phyloP scores from a whole-genome alignment of 2,888 invertebrate species.

The Drosophila cracens region DNA sequence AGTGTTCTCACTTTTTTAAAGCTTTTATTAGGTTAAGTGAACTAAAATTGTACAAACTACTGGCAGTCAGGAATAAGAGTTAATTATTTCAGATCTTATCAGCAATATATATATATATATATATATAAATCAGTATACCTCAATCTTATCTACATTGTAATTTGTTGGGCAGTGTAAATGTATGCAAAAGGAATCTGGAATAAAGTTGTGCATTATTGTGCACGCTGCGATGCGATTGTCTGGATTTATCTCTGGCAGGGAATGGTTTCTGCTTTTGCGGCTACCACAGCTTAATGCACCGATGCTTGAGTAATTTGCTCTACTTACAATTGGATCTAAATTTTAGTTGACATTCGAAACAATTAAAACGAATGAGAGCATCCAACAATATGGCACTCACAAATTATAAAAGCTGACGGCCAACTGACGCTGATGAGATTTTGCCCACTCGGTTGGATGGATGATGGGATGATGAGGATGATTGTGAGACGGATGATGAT shows the following conservation, averaged over 20 bases:
- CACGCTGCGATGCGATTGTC: neutral
- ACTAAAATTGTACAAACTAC: neutral
- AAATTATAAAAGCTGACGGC: slow-evolving; percentile 9
- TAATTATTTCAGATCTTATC: neutral
- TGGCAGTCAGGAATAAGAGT: neutral
- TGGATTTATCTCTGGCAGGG: slow-evolving; percentile 1
- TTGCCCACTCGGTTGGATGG: slow-evolving; percentile 21
- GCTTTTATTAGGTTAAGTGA: neutral
- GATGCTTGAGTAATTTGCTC: slow-evolving; percentile 30
- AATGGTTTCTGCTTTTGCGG: neutral
- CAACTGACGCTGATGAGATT: slow-evolving; percentile 55
- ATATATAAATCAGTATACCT: neutral
- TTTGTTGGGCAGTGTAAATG: neutral
- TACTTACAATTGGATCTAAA: slow-evolving; percentile 48
- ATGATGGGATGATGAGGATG: slow-evolving; percentile 8
- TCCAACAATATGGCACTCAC: slow-evolving; percentile 31
- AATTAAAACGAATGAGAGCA: slow-evolving; percentile 69
- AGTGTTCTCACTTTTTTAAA: neutral
- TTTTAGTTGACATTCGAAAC: slow-evolving; percentile 62
- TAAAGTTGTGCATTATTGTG: slow-evolving; percentile 2
- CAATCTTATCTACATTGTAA: neutral
- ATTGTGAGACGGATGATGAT: slow-evolving; percentile 16
- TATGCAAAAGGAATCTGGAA: neutral
- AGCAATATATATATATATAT: neutral
- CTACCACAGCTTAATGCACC: neutral